phyloP scores from a whole-genome alignment of 2,797 vertebrate genomes.

The Diglossa cyanea region DNA sequence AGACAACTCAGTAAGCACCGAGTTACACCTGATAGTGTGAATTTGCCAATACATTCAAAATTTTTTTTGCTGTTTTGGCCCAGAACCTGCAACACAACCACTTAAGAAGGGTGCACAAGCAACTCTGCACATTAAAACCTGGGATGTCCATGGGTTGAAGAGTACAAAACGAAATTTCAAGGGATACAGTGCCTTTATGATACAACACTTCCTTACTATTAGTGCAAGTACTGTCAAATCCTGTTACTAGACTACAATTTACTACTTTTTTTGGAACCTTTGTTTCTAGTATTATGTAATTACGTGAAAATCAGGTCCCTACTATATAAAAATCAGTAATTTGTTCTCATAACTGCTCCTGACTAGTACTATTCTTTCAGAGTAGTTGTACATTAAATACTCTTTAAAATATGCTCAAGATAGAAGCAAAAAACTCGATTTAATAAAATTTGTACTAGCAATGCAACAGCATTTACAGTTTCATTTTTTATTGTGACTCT shows the following conservation, averaged over 20 bases:
- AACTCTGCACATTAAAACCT: not conserved
- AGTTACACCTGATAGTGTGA: not conserved
- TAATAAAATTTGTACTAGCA: accelerated
- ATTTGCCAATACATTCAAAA: not conserved
- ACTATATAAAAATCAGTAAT: not conserved
- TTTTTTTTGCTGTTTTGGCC: not conserved
- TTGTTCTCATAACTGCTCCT: not conserved
- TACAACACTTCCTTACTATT: not conserved
- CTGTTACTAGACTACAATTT: not conserved
- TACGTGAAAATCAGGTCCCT: not conserved
- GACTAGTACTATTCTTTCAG: not conserved
- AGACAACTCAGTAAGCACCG: not conserved
- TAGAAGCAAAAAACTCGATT: not conserved
- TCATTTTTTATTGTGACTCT: not conserved
- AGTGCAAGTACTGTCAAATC: not conserved
- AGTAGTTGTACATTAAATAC: not conserved
- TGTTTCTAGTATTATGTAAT: not conserved
- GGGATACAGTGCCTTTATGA: not conserved
- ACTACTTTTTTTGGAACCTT: not conserved
- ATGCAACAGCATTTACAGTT: not conserved
- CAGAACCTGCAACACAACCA: not conserved
- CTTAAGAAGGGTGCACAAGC: not conserved
- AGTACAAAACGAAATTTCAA: not conserved
- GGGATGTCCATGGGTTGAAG: not conserved
- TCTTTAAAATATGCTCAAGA: not conserved